Evolutionary conservation across 2,797 vertebrate species (phyloP).

Genomic region (Morelia viridis): DNA sequence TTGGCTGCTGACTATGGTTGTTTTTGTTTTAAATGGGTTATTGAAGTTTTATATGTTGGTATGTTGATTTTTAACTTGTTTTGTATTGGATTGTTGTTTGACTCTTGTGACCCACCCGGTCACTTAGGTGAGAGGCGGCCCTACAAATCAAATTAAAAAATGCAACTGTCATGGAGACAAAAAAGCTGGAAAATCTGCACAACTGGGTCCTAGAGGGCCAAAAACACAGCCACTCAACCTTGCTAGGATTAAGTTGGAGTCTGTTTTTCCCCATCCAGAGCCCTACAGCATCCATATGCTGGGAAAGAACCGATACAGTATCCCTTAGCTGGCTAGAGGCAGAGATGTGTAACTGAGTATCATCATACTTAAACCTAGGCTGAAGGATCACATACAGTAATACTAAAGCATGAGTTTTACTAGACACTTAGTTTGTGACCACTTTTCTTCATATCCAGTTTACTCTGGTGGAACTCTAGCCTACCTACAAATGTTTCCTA

Average conservation of each 20-base stretch:
- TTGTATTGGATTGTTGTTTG: neutral
- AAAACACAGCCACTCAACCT: neutral
- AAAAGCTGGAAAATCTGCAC: neutral
- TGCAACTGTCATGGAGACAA: neutral
- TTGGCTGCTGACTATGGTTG: neutral
- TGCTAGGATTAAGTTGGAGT: neutral
- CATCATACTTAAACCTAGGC: neutral
- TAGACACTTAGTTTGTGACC: neutral
- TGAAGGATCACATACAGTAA: neutral
- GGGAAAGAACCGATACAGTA: neutral
- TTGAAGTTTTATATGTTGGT: neutral
- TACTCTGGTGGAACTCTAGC: neutral
- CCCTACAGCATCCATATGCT: neutral
- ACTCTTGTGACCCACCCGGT: neutral
- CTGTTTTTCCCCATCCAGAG: neutral
- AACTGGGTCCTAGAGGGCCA: neutral
- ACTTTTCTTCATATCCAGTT: neutral
- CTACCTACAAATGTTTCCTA: neutral
- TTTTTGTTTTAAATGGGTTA: neutral
- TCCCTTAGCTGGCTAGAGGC: neutral
- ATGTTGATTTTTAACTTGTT: neutral
- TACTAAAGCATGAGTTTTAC: neutral
- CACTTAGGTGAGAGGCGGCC: neutral
- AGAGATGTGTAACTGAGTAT: neutral
- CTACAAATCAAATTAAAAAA: neutral